These are phyloP conservation scores for Crocallis elinguaria DNA, from an alignment of 2,888 invertebrate species.

Conservation along the genomic window DNA sequence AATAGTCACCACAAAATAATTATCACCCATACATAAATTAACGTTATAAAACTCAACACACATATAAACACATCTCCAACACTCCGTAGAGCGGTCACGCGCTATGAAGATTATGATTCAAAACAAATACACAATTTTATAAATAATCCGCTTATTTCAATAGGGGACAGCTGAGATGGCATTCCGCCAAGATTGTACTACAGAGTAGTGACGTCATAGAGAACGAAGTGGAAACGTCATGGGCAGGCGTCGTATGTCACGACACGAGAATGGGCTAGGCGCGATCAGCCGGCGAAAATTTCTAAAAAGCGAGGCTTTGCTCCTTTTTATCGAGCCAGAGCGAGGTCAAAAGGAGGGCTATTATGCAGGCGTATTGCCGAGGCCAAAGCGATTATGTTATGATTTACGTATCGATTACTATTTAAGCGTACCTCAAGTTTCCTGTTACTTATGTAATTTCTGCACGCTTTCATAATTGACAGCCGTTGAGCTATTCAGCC, in stretches of 20 bases:
- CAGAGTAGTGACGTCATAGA: constrained; percentile 36
- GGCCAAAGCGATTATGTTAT: too few relatives aligned
- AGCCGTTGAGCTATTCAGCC: too few relatives aligned
- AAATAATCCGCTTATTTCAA: constrained; percentile 68
- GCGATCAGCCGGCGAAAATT: constrained; percentile 9
- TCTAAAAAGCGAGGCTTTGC: not conserved
- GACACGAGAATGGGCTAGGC: constrained; percentile 21
- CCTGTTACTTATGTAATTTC: too few relatives aligned
- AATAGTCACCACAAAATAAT: not conserved
- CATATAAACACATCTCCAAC: constrained; percentile 24
- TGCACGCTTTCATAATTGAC: too few relatives aligned
- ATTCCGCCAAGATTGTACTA: constrained; percentile 54
- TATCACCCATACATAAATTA: not conserved
- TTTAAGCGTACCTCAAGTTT: too few relatives aligned
- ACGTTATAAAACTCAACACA: constrained; percentile 15
- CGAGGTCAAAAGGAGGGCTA: not conserved
- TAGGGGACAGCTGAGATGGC: constrained; percentile 77
- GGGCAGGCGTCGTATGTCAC: constrained; percentile 38
- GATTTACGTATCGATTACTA: too few relatives aligned
- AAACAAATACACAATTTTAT: constrained; percentile 77
- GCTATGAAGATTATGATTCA: constrained; percentile 63
- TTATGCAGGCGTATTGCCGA: too few relatives aligned
- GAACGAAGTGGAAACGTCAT: constrained; percentile 34
- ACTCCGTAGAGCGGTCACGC: constrained; percentile 54
- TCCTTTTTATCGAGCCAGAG: constrained; percentile 1